phyloP scores from a whole-genome alignment of 2,113 vertebrate genomes.

The Tychaedon coryphoeus region DNA sequence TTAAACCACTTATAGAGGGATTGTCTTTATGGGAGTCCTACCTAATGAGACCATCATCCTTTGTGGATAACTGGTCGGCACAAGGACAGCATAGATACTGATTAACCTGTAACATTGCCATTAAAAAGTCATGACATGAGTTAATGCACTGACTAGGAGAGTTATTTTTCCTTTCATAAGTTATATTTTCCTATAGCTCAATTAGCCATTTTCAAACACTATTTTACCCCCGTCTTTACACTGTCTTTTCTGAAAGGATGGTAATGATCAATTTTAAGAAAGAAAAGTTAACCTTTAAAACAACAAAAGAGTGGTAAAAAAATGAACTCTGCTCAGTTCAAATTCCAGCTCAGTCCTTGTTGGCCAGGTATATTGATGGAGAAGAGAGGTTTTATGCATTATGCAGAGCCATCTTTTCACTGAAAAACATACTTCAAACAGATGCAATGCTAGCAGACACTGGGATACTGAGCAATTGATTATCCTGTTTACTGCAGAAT shows the following conservation, averaged over 20 bases:
- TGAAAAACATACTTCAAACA: not conserved
- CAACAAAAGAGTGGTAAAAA: not conserved
- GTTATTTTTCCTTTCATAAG: constrained; percentile 31
- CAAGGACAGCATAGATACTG: not conserved
- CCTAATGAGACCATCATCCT: not conserved
- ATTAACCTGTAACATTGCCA: constrained; percentile 33
- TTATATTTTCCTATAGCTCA: not conserved
- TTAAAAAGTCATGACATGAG: constrained; percentile 21
- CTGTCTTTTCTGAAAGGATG: not conserved
- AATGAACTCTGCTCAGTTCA: not conserved
- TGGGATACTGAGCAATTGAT: not conserved
- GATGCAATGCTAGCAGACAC: not conserved
- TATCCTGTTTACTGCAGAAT: not conserved
- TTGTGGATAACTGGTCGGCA: not conserved
- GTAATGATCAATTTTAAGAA: not conserved
- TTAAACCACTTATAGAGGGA: not conserved
- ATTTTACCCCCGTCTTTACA: not conserved
- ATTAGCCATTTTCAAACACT: not conserved
- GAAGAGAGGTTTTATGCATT: not conserved
- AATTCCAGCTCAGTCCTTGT: not conserved
- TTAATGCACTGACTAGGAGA: not conserved
- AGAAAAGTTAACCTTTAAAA: not conserved
- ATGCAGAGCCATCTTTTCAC: not conserved
- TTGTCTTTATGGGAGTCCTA: not conserved
- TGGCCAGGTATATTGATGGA: not conserved